Conservation (phyloP, 2,113 vertebrate species). For the Sterrhoptilus dennistouni region DNA sequence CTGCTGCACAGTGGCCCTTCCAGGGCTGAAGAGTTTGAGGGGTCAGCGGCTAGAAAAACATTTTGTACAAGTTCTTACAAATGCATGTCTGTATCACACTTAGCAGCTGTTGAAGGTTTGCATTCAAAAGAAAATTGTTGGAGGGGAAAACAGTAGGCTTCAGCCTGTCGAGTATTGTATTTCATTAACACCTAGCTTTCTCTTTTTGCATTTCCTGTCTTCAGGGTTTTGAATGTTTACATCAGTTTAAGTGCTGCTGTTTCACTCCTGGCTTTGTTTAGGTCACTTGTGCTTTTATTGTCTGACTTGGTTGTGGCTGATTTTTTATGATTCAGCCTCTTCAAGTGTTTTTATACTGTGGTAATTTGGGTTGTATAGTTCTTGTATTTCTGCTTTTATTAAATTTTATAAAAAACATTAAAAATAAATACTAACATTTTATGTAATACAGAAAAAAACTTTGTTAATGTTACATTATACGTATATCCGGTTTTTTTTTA, state of each 20-base stretch:
- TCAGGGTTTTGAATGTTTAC: neutral
- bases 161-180: neutral
- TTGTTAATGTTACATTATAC: neutral
- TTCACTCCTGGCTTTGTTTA: neutral
- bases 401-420: neutral
- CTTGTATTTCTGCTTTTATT: neutral
- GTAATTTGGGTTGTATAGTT: neutral
- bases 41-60: neutral
- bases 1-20: neutral
- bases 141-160: neutral
- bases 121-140: neutral
- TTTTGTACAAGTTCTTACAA: neutral
- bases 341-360: neutral
- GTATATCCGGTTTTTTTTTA: accelerated
- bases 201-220: neutral
- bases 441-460: neutral
- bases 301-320: neutral
- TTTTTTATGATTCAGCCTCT: neutral
- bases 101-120: neutral
- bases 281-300: neutral
- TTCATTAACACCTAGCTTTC: neutral
- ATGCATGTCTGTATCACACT: neutral
- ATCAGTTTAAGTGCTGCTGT: neutral
- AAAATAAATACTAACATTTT: neutral
- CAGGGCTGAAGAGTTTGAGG: neutral